Base-by-base conservation (phyloP, 2,113 vertebrate genomes). In the Azemiops feae region DNA sequence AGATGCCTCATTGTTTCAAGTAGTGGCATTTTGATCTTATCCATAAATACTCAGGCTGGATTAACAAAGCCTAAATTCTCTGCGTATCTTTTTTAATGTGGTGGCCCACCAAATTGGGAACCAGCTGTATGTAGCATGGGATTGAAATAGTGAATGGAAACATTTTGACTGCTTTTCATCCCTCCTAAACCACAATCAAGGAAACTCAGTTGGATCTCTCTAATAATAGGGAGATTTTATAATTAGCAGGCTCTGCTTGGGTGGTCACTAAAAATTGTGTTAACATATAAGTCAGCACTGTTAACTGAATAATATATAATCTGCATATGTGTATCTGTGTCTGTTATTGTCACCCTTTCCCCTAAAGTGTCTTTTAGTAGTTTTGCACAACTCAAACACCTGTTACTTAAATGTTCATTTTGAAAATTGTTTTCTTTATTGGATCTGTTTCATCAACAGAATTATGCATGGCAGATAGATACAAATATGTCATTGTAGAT, bases 391-490 rank as follows among this genome's bases (percentile, higher is more conserved):
- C 18, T 81, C 18, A 39, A 81, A 43, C 39, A 81, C 1, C 23
- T 87, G 54, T 81, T 94, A 88, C 86, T 91, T 91, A 95, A 91
- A 85, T 18, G 60, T 85, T 60, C 93, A 93, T 94, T 88, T 89
- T 27, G 92, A 60, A 52, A n/a, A 50, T 87, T 23, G 34, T 27
- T 94, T 91, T 95, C 60, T 8, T 86, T 93, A 55, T 93, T 87
- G 95, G 93, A 43, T 95, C 91, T 69, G 90, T 18, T 55, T 96
- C 89, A 91, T 22, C 34, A 43, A 39, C 3, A 81, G 34, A 81
- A 39, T 81, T 34, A 43, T 43, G 16, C n/a, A 34, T 81, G 34
- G n/a, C 69, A 81, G 18, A 39, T 81, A 81, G 69, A 39, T 81
- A 43, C 34, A 43, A 81, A 39, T 43, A 18, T 81, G 22, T 81